Base-by-base conservation (phyloP, 2,113 vertebrate species). In the Mola mola region DNA sequence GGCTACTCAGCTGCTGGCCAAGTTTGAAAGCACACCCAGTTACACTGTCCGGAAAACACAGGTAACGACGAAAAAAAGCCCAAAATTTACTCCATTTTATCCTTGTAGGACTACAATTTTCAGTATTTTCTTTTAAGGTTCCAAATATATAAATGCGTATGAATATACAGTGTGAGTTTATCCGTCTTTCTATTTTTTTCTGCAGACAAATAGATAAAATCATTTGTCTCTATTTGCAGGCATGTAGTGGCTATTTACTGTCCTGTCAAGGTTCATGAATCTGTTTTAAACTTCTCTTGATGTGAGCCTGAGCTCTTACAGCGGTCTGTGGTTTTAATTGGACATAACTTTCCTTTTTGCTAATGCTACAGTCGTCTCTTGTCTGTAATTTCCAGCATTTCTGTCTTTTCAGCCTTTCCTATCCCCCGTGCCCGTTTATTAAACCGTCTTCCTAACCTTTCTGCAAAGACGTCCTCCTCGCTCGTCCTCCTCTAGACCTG, bases 1-100 rank as follows among this genome's bases (percentile, higher is more conserved):
- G 94, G 94, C 97, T 20, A 93, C 90, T 29, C 96, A 98, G 67
- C 82, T 99, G 21, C 85, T 93, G 75, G 97, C 97, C 59, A 99
- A 98, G 83, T 97, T 99, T 81, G 97, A 98, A 70, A 95, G 73
- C 46, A 66, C 90, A 16, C 80, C 91, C 20, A 94, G 60, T 64
- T 83, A 88, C 38, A 59, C 84, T 0, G 40, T 94, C 31, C 77
- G 82, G 61, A 94, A 89, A 64, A 41, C 78, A 62, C 95, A 95
- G 94, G 97, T 98, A 79, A 89, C n/a, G n/a, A n/a, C n/a, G 91
- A 36, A 52, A 44, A 26, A 9, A 40, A 19, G 43, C 2, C n/a
- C n/a, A n/a, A n/a, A n/a, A n/a, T n/a, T n/a, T n/a, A n/a, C n/a
- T n/a, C n/a, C n/a, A n/a, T n/a, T n/a, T n/a, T n/a, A n/a, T n/a